Percentiles rank a stretch among this genome's conserved stretches.
Evolutionary conservation across 1,140 invertebrate genomes (phyloP).

Genomic region (Hyles euphorbiae): DNA sequence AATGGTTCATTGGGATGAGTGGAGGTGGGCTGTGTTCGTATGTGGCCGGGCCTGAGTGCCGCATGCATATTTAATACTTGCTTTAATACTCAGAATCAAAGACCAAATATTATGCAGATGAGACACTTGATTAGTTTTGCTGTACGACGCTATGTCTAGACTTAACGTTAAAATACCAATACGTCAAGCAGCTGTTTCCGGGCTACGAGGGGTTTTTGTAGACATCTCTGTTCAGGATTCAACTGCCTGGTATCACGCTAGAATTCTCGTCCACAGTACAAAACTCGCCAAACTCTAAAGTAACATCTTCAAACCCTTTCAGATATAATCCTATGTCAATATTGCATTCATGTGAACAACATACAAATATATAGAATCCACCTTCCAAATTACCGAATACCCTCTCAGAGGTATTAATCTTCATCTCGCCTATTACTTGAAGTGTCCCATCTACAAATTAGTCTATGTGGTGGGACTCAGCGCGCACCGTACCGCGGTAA

Average conservation of each 20-base stretch:
- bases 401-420: no score
- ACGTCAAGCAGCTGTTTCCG: no score
- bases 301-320: neutral
- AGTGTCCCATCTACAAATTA: neutral
- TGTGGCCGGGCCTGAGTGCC: constrained; percentile 34
- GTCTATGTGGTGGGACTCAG: neutral
- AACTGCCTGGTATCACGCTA: no score
- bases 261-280: no score
- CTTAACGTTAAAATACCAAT: no score
- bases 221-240: no score
- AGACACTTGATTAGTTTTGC: neutral
- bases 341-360: no score
- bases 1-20: neutral
- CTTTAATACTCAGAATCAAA: constrained; percentile 33
- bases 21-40: constrained; percentile 11
- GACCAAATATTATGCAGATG: neutral
- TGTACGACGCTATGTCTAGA: no score
- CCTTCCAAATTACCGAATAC: no score
- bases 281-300: neutral
- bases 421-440: no score
- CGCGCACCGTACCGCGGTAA: constrained; percentile 26
- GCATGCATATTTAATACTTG: constrained; percentile 55
- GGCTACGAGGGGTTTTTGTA: no score
- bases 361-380: no score
- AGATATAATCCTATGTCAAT: neutral